Conservation (phyloP, 2,113 vertebrate species). For the Polyodon spathula region DNA sequence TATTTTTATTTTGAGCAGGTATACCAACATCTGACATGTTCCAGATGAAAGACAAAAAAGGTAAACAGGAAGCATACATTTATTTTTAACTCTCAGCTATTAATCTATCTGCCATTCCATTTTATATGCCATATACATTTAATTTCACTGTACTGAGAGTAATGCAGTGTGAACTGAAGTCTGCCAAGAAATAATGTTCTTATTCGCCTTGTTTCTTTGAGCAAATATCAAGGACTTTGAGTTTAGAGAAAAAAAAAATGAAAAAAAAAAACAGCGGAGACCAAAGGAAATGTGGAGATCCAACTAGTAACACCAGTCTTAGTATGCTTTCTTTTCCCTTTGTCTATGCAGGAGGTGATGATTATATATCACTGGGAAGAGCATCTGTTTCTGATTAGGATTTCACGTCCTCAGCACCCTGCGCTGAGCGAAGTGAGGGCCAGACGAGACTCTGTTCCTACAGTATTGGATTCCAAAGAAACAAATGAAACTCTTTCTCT, state of each 20-base stretch:
- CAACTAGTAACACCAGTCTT: conserved; percentile 42
- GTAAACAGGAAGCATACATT: conserved; percentile 19
- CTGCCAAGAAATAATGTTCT: conserved; percentile 50
- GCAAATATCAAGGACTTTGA: conserved; percentile 37
- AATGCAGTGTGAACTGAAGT: conserved; percentile 37
- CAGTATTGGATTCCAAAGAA: conserved; percentile 46
- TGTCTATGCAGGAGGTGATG: conserved; percentile 33
- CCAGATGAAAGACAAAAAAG: neutral
- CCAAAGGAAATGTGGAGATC: conserved; percentile 35
- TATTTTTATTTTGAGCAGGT: conserved; percentile 1
- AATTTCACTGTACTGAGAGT: conserved; percentile 42
- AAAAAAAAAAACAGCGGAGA: conserved; percentile 38
- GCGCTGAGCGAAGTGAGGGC: conserved; percentile 32
- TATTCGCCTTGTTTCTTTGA: conserved; percentile 43
- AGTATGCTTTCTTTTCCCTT: conserved; percentile 43
- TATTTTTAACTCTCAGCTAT: conserved; percentile 42
- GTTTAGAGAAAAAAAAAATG: conserved; percentile 29
- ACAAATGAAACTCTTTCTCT: conserved; percentile 47
- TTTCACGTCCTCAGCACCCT: conserved; percentile 44
- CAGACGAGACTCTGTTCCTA: conserved; percentile 39
- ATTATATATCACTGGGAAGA: conserved; percentile 41
- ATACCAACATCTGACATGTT: neutral
- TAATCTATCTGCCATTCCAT: conserved; percentile 41
- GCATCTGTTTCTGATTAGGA: conserved; percentile 62
- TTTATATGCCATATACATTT: conserved; percentile 51